Conservation (phyloP, 2,797 vertebrate species). For the Manis pentadactyla region DNA sequence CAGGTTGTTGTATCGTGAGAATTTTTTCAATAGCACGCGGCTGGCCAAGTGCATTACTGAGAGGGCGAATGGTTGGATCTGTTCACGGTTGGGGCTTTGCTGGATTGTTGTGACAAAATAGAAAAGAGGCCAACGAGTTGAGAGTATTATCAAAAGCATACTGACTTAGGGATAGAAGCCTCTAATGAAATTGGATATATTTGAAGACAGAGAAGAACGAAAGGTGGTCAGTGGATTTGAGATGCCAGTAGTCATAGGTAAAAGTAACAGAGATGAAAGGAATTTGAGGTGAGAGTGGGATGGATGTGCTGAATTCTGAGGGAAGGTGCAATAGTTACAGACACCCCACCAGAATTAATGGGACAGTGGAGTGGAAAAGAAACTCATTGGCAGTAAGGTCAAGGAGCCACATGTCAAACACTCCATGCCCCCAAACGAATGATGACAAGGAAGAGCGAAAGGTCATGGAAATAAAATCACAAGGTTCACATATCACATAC, state of each 20-base stretch:
- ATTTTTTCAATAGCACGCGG: not conserved
- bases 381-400: not conserved
- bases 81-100: not conserved
- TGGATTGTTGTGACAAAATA: not conserved
- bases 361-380: not conserved
- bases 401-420: not conserved
- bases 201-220: not conserved
- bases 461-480: not conserved
- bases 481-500: not conserved
- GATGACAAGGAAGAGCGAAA: not conserved
- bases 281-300: not conserved
- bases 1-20: not conserved
- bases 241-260: not conserved
- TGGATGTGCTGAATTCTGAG: not conserved
- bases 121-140: not conserved
- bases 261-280: not conserved
- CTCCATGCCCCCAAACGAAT: not conserved
- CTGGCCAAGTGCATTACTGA: not conserved
- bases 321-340: not conserved
- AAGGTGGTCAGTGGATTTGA: not conserved
- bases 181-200: not conserved
- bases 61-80: not conserved
- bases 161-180: not conserved
- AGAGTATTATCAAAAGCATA: not conserved
- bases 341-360: not conserved